Evolutionary conservation across 1,140 invertebrate genomes (phyloP).

Genomic region (Bicyclus anynana): DNA sequence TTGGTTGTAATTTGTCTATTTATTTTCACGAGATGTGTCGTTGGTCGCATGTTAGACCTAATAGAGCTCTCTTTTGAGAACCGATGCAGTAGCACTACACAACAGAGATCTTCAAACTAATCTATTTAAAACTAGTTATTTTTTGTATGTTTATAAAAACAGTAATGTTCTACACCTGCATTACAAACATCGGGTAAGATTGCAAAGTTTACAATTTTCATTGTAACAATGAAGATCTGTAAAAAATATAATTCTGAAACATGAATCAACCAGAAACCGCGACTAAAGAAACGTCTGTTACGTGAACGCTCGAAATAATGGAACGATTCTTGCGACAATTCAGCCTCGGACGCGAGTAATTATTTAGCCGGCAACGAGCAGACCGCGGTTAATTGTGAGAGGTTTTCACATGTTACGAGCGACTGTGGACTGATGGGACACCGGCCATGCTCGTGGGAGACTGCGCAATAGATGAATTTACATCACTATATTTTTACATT

Average conservation of each 20-base stretch:
- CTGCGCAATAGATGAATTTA: conserved; percentile 11
- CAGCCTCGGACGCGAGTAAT: conserved; percentile 45
- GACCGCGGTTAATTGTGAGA: conserved; percentile 36
- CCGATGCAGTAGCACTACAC: too few relatives aligned
- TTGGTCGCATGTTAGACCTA: too few relatives aligned
- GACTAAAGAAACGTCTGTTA: conserved; percentile 31
- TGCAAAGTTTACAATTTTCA: neutral
- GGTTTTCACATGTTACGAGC: conserved; percentile 35
- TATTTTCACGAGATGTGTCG: too few relatives aligned
- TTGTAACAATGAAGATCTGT: neutral
- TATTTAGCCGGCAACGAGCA: conserved; percentile 17
- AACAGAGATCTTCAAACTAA: too few relatives aligned
- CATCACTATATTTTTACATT: too few relatives aligned
- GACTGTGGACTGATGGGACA: conserved; percentile 28
- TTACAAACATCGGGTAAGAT: neutral
- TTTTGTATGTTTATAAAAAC: too few relatives aligned
- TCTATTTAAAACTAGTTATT: too few relatives aligned
- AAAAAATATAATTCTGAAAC: neutral
- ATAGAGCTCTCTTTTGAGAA: too few relatives aligned
- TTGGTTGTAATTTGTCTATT: too few relatives aligned
- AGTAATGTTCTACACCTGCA: too few relatives aligned
- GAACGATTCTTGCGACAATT: conserved; percentile 55
- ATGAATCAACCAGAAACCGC: neutral
- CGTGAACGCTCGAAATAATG: conserved; percentile 52
- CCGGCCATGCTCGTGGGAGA: conserved; percentile 24